Evolutionary conservation across 2,888 invertebrate genomes (phyloP).

Genomic region (Boloria selene): DNA sequence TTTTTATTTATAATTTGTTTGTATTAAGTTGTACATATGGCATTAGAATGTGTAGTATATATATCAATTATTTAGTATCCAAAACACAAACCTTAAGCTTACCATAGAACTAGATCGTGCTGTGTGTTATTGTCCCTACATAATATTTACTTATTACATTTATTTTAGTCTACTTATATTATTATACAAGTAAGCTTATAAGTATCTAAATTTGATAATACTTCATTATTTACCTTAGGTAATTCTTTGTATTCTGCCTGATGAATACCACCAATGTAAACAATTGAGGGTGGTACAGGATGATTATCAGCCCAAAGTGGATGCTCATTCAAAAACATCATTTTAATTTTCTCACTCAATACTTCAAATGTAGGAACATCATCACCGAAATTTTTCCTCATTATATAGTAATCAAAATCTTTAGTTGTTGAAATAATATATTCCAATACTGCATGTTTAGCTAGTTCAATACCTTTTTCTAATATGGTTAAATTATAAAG

Average conservation of each 20-base stretch:
- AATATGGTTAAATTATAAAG: slow-evolving; percentile 43
- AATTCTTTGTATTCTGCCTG: slow-evolving; percentile 46
- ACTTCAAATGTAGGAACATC: slow-evolving; percentile 39
- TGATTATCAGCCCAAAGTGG: slow-evolving; percentile 52
- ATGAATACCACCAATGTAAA: slow-evolving; percentile 55
- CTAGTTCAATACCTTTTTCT: slow-evolving; percentile 45
- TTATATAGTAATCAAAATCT: slow-evolving; percentile 38
- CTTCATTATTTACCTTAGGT: slow-evolving; percentile 42
- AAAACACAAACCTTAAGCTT: too few relatives aligned
- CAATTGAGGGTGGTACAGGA: slow-evolving; percentile 50
- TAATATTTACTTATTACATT: too few relatives aligned
- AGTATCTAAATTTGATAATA: too few relatives aligned
- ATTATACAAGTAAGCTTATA: too few relatives aligned
- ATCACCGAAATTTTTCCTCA: slow-evolving; percentile 42
- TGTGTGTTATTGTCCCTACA: too few relatives aligned
- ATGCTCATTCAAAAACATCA: slow-evolving; percentile 52
- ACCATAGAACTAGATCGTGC: too few relatives aligned
- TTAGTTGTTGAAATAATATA: slow-evolving; percentile 16
- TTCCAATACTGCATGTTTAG: slow-evolving; percentile 15
- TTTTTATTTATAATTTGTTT: too few relatives aligned
- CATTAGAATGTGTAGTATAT: too few relatives aligned
- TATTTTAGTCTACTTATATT: too few relatives aligned
- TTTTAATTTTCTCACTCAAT: slow-evolving; percentile 46
- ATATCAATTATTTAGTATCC: too few relatives aligned
- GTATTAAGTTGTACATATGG: too few relatives aligned